Evolutionary conservation across 2,113 vertebrate species (phyloP).

Genomic region (Malurus cyaneus): DNA sequence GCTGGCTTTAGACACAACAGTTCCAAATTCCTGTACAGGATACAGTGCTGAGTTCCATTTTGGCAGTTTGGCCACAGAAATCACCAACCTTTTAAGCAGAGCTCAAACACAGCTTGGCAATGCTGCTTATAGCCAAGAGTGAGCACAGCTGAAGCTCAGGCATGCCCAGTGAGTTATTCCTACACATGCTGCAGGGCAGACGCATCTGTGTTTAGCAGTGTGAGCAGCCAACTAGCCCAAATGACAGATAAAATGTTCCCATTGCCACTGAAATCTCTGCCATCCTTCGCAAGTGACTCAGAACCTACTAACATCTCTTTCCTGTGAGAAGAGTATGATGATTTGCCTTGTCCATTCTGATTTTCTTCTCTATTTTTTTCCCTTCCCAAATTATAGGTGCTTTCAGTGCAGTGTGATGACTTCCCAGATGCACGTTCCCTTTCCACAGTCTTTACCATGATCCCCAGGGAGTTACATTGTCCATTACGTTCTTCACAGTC

Average conservation of each 20-base stretch:
- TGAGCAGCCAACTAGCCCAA: background rate
- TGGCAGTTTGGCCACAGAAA: background rate
- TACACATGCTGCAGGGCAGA: background rate
- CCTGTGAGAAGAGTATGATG: background rate
- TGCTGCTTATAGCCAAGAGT: background rate
- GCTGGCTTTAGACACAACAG: background rate
- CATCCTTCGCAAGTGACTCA: background rate
- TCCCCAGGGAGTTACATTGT: background rate
- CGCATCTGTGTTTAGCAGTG: background rate
- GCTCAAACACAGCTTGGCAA: background rate
- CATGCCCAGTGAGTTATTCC: background rate
- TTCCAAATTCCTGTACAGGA: background rate
- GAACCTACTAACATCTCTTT: background rate
- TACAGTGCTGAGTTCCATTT: background rate
- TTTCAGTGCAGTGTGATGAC: background rate
- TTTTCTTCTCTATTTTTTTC: background rate
- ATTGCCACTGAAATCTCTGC: background rate
- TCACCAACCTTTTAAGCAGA: background rate
- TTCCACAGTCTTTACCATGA: background rate
- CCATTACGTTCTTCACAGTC: background rate
- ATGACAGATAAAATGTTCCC: background rate
- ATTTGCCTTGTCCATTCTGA: background rate
- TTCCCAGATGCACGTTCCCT: background rate
- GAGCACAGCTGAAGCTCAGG: background rate
- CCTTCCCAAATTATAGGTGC: background rate